These are phyloP conservation scores for Phymatocera aterrima DNA, from an alignment of 2,888 invertebrate species.

Conservation along the genomic window DNA sequence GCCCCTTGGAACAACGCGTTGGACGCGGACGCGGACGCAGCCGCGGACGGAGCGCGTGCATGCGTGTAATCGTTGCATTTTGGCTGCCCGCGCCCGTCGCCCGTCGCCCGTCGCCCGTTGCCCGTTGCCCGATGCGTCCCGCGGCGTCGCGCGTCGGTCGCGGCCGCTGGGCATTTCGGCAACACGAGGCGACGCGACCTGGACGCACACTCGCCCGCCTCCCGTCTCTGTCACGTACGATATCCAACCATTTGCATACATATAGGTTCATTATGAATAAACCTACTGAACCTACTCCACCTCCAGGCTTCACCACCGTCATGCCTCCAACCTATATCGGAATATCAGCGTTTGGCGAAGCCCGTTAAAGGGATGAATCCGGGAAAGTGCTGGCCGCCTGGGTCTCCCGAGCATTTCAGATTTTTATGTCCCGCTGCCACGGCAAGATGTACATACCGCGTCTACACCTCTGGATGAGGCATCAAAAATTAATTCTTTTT, in stretches of 20 bases:
- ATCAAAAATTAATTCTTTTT: background rate
- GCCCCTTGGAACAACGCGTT: constrained; percentile 38
- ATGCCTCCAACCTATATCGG: too few species aligned
- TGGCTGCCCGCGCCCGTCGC: constrained; percentile 23
- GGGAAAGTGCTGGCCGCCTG: background rate
- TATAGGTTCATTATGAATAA: constrained; percentile 75
- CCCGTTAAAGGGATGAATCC: background rate
- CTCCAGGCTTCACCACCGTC: background rate
- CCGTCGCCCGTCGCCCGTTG: background rate
- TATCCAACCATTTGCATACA: constrained; percentile 75
- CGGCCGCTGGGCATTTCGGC: constrained; percentile 13
- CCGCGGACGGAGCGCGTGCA: constrained; percentile 47
- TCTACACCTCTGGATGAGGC: background rate
- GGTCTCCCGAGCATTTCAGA: background rate
- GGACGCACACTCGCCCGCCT: constrained; percentile 28
- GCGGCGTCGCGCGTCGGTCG: constrained; percentile 46
- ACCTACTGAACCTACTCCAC: constrained; percentile 66
- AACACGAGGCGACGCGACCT: too few species aligned
- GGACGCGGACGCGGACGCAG: too few species aligned
- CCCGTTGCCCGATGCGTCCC: constrained; percentile 53
- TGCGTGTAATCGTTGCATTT: constrained; percentile 65
- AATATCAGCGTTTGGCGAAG: constrained; percentile 4
- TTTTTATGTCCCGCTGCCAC: background rate
- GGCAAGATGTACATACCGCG: too few species aligned
- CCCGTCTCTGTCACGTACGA: constrained; percentile 60